Evolutionary conservation across 2,113 vertebrate genomes (phyloP), one percentile per base, ranked within the genome.

Genomic region (Vireo altiloquus): DNA sequence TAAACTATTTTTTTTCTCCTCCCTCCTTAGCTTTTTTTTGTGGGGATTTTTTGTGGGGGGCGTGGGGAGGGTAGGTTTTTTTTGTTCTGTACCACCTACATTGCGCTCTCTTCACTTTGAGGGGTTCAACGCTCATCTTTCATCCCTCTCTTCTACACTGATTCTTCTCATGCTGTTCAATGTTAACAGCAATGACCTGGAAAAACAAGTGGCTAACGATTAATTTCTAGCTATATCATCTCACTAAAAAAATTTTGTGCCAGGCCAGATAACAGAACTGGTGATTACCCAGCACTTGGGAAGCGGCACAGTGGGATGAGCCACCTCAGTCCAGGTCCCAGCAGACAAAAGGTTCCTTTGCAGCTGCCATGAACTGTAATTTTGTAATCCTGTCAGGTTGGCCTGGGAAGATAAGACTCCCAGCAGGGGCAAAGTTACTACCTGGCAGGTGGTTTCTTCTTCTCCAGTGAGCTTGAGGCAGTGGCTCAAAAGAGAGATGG

Each of bases 301-400:
- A 88, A 82, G 49, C 3, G 0, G 31, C 12, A 4, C 35, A 0
- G 0, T 15, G 22, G 59, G 30, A 49, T 28, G 6, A 74, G 20
- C 23, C 16, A 37, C 47, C n/a, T 63, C 68, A 50, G 33, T 21
- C 39, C 60, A 39, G 21, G 33, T 37, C 33, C 54, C 60, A 63
- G 56, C 1, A 4, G 52, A 39, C 33, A 66, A 66, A 64, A 61
- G n/a, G 9, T 9, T 76, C 57, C 57, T 52, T 22, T 60, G 11
- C 35, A 54, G n/a, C 23, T n/a, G 13, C 33, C 21, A 80, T 1
- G 6, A n/a, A n/a, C n/a, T n/a, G n/a, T n/a, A n/a, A n/a, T n/a
- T n/a, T n/a, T n/a, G n/a, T n/a, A n/a, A n/a, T n/a, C n/a, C n/a
- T n/a, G n/a, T n/a, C n/a, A n/a, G n/a, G n/a, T n/a, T n/a, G n/a